phyloP scores from a whole-genome alignment of 2,888 invertebrate species.

The Nezara viridula region DNA sequence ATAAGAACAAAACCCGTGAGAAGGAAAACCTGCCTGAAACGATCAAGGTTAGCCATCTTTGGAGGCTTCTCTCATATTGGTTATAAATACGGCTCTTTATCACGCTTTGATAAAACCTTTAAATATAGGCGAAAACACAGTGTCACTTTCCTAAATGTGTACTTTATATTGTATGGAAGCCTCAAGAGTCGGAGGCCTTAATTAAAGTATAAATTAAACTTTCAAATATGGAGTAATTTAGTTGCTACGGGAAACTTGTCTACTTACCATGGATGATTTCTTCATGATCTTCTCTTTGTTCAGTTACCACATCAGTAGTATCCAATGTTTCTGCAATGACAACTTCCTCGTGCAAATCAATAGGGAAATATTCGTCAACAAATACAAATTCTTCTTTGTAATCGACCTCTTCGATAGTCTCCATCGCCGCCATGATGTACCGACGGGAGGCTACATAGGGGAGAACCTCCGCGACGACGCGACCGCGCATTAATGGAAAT shows the following conservation, averaged over 20 bases:
- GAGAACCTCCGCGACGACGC: slow-evolving; percentile 55
- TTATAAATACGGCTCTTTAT: slow-evolving; percentile 63
- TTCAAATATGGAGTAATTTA: slow-evolving; percentile 54
- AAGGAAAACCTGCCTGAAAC: slow-evolving; percentile 62
- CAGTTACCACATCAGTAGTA: slow-evolving; percentile 57
- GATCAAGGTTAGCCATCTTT: slow-evolving; percentile 64
- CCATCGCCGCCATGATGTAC: slow-evolving; percentile 63
- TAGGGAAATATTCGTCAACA: slow-evolving; percentile 63
- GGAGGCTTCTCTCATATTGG: slow-evolving; percentile 65
- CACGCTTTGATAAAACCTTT: slow-evolving; percentile 56
- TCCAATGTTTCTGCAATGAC: slow-evolving; percentile 63
- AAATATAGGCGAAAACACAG: neutral
- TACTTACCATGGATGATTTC: slow-evolving; percentile 63
- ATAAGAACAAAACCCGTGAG: slow-evolving; percentile 20
- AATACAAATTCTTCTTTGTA: slow-evolving; percentile 62
- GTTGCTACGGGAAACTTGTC: slow-evolving; percentile 58
- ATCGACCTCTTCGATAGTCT: slow-evolving; percentile 60
- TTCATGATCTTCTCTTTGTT: slow-evolving; percentile 61
- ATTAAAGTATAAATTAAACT: slow-evolving; percentile 13
- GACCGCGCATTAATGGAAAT: slow-evolving; percentile 55
- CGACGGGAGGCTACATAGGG: slow-evolving; percentile 56
- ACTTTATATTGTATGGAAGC: neutral
- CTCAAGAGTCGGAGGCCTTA: neutral
- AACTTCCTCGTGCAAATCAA: slow-evolving; percentile 64
- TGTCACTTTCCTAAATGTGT: slow-evolving; percentile 41